Evolutionary conservation across 2,888 invertebrate genomes (phyloP).

Genomic region (Polylopha cassiicola): DNA sequence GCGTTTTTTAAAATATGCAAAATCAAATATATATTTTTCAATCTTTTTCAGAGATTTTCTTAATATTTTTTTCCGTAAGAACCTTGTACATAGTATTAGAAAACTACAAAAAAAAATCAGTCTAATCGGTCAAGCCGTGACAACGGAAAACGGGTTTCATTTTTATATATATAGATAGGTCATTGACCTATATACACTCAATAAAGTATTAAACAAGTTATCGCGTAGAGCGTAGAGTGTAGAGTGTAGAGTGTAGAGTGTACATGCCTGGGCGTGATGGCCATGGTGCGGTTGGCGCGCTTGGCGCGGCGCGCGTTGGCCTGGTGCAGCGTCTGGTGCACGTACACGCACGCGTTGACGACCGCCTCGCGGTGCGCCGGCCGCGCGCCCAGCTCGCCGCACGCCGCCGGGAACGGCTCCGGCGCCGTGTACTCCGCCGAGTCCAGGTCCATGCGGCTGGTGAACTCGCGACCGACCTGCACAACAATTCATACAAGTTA

Average conservation of each 20-base stretch:
- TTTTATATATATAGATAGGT: too few species aligned
- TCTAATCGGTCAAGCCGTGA: too few species aligned
- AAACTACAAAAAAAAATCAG: too few species aligned
- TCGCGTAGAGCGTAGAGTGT: not conserved
- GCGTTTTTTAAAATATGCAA: too few species aligned
- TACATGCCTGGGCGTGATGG: conserved; percentile 92
- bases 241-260: conserved; percentile 26
- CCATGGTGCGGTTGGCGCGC: conserved; percentile 96
- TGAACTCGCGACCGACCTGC: conserved; percentile 96
- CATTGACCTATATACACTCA: too few species aligned
- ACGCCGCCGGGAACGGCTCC: conserved; percentile 93
- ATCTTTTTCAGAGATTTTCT: too few species aligned
- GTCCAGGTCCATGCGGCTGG: conserved; percentile 95
- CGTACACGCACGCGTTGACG: conserved; percentile 99
- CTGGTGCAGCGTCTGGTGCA: conserved; percentile 97
- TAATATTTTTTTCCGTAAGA: too few species aligned
- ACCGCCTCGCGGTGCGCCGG: conserved; percentile 96
- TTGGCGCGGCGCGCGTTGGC: conserved; percentile 94
- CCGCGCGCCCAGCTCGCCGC: conserved; percentile 83
- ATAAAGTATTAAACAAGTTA: too few species aligned
- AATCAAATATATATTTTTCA: too few species aligned
- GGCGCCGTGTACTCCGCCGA: conserved; percentile 90
- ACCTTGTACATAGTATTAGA: too few species aligned
- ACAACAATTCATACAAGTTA: not conserved
- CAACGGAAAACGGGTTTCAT: too few species aligned